A percentile compares a stretch with the other conserved stretches of the same genome.
These are phyloP conservation scores for Calyptomena viridis DNA, from an alignment of 2,113 vertebrate genomes.

Conservation along the genomic window DNA sequence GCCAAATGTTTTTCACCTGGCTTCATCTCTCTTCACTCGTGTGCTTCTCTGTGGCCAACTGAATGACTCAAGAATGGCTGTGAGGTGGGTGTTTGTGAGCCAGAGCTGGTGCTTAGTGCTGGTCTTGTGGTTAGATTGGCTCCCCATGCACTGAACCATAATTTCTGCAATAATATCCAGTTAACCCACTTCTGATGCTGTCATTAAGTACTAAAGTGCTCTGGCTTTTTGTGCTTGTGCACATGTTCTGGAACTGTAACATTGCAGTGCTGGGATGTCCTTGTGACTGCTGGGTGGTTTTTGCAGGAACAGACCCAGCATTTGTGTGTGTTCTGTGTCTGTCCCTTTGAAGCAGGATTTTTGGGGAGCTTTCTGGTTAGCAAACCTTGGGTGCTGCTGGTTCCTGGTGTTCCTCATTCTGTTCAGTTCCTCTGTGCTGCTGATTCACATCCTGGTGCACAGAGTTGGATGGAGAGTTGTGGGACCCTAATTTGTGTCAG, in stretches of 20 bases:
- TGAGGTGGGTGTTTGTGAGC: background rate
- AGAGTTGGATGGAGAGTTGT: background rate
- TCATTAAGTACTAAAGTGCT: conserved; percentile 14
- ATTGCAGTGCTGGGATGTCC: background rate
- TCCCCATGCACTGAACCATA: background rate
- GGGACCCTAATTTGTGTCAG: background rate
- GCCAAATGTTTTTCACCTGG: background rate
- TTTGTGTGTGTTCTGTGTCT: background rate
- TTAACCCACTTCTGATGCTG: conserved; percentile 9
- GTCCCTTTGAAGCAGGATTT: background rate
- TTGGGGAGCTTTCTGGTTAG: background rate
- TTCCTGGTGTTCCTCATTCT: background rate
- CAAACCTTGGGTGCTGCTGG: background rate
- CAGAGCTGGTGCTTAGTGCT: conserved; percentile 28
- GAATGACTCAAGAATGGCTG: background rate
- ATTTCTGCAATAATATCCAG: conserved; percentile 9
- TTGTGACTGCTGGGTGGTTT: background rate
- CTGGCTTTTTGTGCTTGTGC: conserved; percentile 6
- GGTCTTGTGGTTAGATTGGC: background rate
- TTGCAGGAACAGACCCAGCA: background rate
- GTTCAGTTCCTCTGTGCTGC: background rate
- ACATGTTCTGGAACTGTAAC: background rate
- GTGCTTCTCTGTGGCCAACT: background rate
- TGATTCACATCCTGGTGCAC: background rate
- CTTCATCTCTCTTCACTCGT: background rate